Evolutionary conservation across 2,888 invertebrate species (phyloP).

Genomic region (Harpagoxenus sublaevis): DNA sequence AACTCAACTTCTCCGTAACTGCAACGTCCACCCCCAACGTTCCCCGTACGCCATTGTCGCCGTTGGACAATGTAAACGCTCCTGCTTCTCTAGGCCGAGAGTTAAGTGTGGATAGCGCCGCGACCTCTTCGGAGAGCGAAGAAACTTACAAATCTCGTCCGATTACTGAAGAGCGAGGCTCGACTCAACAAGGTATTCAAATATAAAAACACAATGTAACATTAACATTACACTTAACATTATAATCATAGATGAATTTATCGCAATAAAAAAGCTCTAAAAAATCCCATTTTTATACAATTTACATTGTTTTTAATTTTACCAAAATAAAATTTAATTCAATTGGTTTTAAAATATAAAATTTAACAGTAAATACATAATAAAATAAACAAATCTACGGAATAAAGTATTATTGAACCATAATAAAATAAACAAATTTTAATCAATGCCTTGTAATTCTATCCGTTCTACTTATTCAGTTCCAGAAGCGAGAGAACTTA

Average conservation of each 20-base stretch:
- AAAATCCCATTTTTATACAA: background rate
- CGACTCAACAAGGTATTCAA: slow-evolving; percentile 73
- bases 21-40: slow-evolving; percentile 65
- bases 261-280: background rate
- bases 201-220: background rate
- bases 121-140: slow-evolving; percentile 81
- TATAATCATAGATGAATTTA: background rate
- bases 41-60: slow-evolving; percentile 73
- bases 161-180: slow-evolving; percentile 73
- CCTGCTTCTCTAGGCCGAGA: slow-evolving; percentile 72
- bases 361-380: background rate
- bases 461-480: slow-evolving; percentile 45
- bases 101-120: slow-evolving; percentile 79
- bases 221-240: background rate
- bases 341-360: background rate
- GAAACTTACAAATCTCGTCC: slow-evolving; percentile 80
- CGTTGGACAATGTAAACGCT: slow-evolving; percentile 67
- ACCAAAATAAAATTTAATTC: background rate
- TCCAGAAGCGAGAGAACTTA: slow-evolving; percentile 83
- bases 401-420: too few relatives aligned
- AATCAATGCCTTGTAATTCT: background rate
- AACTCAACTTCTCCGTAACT: slow-evolving; percentile 68
- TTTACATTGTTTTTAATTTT: background rate
- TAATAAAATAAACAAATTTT: background rate
- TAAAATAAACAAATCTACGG: background rate